phyloP scores from a whole-genome alignment of 2,888 invertebrate genomes.

The Acleris laterana region DNA sequence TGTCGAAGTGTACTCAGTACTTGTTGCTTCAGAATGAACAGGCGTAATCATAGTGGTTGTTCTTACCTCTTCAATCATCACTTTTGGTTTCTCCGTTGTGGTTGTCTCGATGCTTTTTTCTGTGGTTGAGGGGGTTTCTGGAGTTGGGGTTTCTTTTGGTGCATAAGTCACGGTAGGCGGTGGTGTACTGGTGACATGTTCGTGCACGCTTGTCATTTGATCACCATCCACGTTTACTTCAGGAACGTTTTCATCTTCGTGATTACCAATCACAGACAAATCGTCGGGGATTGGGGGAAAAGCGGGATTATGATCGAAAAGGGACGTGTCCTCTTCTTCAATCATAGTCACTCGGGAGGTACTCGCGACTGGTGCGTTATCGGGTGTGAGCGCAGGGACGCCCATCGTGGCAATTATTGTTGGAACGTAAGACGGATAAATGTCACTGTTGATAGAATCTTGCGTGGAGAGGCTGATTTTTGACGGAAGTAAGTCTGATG shows the following conservation, averaged over 20 bases:
- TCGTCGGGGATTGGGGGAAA: slow-evolving; percentile 79
- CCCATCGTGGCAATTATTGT: slow-evolving; percentile 58
- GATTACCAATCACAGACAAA: slow-evolving; percentile 67
- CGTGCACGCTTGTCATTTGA: slow-evolving; percentile 53
- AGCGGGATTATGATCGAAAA: slow-evolving; percentile 75
- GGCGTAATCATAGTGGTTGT: slow-evolving; percentile 41
- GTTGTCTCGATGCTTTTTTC: slow-evolving; percentile 49
- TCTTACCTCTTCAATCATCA: not conserved
- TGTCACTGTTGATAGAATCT: slow-evolving; percentile 65
- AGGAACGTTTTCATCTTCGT: slow-evolving; percentile 70
- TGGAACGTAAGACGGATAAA: slow-evolving; percentile 62
- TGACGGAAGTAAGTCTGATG: slow-evolving; percentile 60
- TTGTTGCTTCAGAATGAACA: slow-evolving; percentile 47
- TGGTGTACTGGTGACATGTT: slow-evolving; percentile 49
- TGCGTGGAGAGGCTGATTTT: slow-evolving; percentile 72
- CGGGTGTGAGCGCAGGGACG: slow-evolving; percentile 48
- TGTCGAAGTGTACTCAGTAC: slow-evolving; percentile 44
- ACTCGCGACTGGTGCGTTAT: slow-evolving; percentile 49
- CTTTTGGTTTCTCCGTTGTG: slow-evolving; percentile 37
- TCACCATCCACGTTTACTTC: slow-evolving; percentile 64
- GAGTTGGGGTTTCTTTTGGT: slow-evolving; percentile 48
- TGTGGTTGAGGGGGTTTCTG: slow-evolving; percentile 45
- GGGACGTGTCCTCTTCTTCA: slow-evolving; percentile 68
- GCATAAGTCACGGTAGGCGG: slow-evolving; percentile 49
- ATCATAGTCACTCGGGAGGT: slow-evolving; percentile 64